Evolutionary conservation across 2,113 vertebrate genomes (phyloP).

Genomic region (Tor tambroides): DNA sequence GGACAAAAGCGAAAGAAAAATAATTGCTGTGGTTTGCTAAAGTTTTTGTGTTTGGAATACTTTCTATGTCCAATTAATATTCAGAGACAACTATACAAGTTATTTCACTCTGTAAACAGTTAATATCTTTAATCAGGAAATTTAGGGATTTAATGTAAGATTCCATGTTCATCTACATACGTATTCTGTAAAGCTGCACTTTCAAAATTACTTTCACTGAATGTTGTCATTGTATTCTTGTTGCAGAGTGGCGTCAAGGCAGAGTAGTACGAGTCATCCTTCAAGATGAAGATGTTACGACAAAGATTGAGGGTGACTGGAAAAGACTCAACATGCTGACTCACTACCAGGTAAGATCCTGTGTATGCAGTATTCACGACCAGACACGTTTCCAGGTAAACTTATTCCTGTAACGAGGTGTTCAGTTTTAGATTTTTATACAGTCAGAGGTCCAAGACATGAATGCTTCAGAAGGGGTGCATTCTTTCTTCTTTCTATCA

Average conservation of each 20-base stretch:
- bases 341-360: slow-evolving; percentile 75
- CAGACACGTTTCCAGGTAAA: background rate
- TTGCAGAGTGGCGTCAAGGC: slow-evolving; percentile 94
- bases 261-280: slow-evolving; percentile 91
- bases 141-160: background rate
- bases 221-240: background rate
- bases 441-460: slow-evolving; percentile 1
- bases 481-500: background rate
- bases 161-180: background rate
- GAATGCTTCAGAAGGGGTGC: background rate
- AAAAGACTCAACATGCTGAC: slow-evolving; percentile 91
- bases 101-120: background rate
- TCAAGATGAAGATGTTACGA: slow-evolving; percentile 96
- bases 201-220: background rate
- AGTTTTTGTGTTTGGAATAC: background rate
- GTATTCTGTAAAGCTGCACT: background rate
- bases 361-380: background rate
- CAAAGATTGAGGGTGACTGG: slow-evolving; percentile 97
- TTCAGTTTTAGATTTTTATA: background rate
- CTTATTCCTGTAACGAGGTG: background rate
- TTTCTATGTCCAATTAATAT: background rate
- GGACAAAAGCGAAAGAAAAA: background rate
- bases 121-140: too few relatives aligned
- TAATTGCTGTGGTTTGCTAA: background rate
- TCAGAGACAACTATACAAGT: background rate